A percentile compares a stretch with the other conserved stretches of the same genome.
These are phyloP conservation scores for Apus apus DNA, from an alignment of 2,113 vertebrate genomes.

Conservation along the genomic window DNA sequence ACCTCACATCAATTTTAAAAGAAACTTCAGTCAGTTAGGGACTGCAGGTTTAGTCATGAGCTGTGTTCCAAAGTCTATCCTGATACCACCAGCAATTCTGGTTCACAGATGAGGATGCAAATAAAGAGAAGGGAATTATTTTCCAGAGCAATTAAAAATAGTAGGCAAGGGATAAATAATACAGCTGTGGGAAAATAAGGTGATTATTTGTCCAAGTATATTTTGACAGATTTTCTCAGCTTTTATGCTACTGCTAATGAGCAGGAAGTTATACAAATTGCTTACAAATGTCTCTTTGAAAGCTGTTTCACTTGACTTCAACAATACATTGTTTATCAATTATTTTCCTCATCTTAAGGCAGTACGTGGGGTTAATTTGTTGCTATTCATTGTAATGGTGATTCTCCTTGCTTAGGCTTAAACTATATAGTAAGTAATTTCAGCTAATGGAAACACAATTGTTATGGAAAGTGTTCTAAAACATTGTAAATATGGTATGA, in stretches of 20 bases:
- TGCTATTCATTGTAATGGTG: constrained; percentile 41
- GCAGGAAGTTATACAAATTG: not conserved
- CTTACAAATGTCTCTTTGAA: constrained; percentile 11
- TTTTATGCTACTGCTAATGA: not conserved
- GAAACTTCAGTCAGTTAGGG: not conserved
- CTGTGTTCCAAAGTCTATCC: not conserved
- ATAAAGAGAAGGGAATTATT: not conserved
- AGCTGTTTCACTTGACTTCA: constrained; percentile 37
- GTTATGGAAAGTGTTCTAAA: constrained; percentile 43
- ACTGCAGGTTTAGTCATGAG: not conserved
- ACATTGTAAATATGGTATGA: constrained; percentile 49
- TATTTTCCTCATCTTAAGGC: constrained; percentile 55
- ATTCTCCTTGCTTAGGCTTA: constrained; percentile 29
- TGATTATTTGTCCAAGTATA: not conserved
- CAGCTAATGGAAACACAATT: constrained; percentile 23
- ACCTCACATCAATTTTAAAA: not conserved
- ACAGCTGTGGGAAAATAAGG: not conserved
- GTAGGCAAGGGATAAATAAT: not conserved
- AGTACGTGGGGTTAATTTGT: constrained; percentile 30
- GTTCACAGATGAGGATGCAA: not conserved
- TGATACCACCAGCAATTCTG: not conserved
- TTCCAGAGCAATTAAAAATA: not conserved
- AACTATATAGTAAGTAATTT: constrained; percentile 43
- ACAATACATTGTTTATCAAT: not conserved
- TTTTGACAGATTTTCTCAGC: not conserved